Evolutionary conservation across 2,888 invertebrate species (phyloP), one percentile per base, ranked within the genome.

Genomic region (Keiferia lycopersicella): DNA sequence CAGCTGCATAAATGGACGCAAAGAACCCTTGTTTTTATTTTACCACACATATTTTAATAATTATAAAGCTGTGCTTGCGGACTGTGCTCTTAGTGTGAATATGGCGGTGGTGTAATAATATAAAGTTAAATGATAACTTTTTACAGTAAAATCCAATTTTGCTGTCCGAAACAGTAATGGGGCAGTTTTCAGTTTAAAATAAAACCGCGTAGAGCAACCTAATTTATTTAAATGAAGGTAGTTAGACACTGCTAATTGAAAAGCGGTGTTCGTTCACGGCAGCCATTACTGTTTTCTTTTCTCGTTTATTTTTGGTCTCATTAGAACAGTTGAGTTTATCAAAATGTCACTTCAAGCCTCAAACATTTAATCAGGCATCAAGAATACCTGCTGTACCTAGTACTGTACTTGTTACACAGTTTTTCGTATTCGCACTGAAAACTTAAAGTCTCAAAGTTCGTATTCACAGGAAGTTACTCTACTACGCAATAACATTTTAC

Each of bases 121-220:
- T 45, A 11, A 50, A 11, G 16, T 11, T 20, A 12, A 50, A 50
- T 50, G 50, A 11, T 20, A 50, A 45, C 45, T 11, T 50, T 50
- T 50, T 10, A 50, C 4, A 2, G 11, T 18, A 50, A 50, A 50
- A 50, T 18, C 20, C 20, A 50, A 50, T 50, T 50, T 18, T 8
- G 50, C 50, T 50, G 50, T 20, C 20, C 18, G 20, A 50, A 50
- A 50, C 50, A 20, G 50, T 50, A 50, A 50, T 50, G 50, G 8
- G 50, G 20, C 50, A 50, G 50, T 45, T 45, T 45, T 45, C 50
- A 50, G 18, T 50, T 18, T 7, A 20, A 18, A 20, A 20, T 20
- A 50, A 50, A 50, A 50, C 50, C 50, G 20, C 50, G 11, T 18
- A 18, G 18, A 50, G 20, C 18, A 10, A 20, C 20, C 10, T 20